phyloP scores from a whole-genome alignment of 2,888 invertebrate species.

The Drosophila nr. fundita region DNA sequence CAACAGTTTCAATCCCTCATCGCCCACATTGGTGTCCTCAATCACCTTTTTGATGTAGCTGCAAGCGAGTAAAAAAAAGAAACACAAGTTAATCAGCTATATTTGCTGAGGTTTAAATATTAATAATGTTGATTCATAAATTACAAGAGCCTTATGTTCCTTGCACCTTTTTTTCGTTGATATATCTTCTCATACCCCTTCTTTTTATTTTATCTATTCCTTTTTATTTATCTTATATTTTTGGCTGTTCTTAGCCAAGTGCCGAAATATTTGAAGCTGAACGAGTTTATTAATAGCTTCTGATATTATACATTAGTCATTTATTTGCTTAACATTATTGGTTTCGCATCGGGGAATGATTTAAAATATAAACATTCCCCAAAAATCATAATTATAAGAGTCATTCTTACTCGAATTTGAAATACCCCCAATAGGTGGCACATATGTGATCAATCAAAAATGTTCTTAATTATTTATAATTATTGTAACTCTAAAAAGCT shows the following conservation, averaged over 20 bases:
- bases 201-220: not conserved
- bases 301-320: not conserved
- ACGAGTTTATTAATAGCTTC: not conserved
- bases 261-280: not conserved
- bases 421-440: too few species aligned
- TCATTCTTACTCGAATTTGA: too few species aligned
- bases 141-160: not conserved
- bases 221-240: not conserved
- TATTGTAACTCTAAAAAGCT: too few species aligned
- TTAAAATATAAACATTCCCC: too few species aligned
- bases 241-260: not conserved
- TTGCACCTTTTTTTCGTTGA: too few species aligned
- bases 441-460: too few species aligned
- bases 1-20: slow-evolving; percentile 94
- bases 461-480: too few species aligned
- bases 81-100: not conserved
- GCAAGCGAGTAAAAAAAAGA: slow-evolving; percentile 17
- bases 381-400: too few species aligned
- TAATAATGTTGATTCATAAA: not conserved
- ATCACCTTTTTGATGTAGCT: slow-evolving; percentile 97
- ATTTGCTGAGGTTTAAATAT: not conserved
- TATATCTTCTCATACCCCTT: not conserved
- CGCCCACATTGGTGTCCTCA: slow-evolving; percentile 96
- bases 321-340: too few species aligned
- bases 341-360: too few species aligned